Evolutionary conservation across 2,113 vertebrate species (phyloP), one percentile per base, ranked within the genome.

Genomic region (Bubo scandiacus): DNA sequence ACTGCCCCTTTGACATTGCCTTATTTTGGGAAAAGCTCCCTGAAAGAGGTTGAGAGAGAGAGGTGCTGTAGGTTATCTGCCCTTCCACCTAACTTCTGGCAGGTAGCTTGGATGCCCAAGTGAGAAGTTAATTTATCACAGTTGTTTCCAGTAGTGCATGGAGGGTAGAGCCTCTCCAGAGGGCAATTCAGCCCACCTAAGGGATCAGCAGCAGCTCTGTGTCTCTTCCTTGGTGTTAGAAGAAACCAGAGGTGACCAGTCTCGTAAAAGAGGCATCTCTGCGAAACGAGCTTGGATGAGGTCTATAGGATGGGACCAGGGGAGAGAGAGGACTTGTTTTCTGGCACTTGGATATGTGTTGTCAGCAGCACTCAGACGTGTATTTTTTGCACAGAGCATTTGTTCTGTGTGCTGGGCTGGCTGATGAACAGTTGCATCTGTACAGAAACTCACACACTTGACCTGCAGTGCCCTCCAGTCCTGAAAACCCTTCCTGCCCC

Each of bases 261-360:
- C 32, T 51, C 4, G 8, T 13, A 10, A 20, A 54, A 75, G 19
- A 79, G 9, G 10, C 7, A 29, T 51, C 19, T 51, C 47, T 57
- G 40, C 62, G 45, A 29, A 63, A 71, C 0, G 3, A 80, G 21
- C 30, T 84, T 4, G 4, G 15, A 38, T 68, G 34, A 42, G 27
- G 10, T 52, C 17, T 49, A 9, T 26, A 59, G 16, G 23, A 49
- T 25, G 23, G 26, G 54, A 86, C 30, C 21, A 47, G 6, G 7
- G 5, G 7, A 8, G 16, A 62, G 32, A 51, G 40, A 61, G 12
- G 15, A 81, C 16, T 12, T 84, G 32, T 49, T 55, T 83, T 58
- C n/a, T 2, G 2, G 3, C 54, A 10, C 32, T 54, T 74, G 42
- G 29, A 23, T 34, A 26, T 0, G 0, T 0, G 0, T 29, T 65